A percentile compares a stretch with the other conserved stretches of the same genome.
Evolutionary conservation across 2,888 invertebrate genomes (phyloP).

Genomic region (Alsophila aescularia): DNA sequence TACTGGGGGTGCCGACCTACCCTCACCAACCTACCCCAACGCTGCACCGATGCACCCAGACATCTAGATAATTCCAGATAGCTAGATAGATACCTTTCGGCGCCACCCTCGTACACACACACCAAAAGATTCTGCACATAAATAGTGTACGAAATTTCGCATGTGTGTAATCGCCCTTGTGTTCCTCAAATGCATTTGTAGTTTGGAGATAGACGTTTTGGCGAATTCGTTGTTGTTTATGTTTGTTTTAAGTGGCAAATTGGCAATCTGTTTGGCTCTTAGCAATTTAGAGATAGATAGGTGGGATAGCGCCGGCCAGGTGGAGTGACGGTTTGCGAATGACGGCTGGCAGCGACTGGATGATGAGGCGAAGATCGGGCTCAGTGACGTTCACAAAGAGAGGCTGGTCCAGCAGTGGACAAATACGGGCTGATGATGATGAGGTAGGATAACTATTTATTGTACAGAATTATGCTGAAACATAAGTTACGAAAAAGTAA

Average conservation of each 20-base stretch:
- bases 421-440: no score
- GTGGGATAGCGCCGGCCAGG: background rate
- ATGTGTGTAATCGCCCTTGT: conserved; percentile 25
- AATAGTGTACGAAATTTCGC: conserved; percentile 11
- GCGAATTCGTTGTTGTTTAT: conserved; percentile 39
- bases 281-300: background rate
- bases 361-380: no score
- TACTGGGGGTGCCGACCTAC: conserved; percentile 51
- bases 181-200: conserved; percentile 42
- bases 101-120: conserved; percentile 42
- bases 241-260: conserved; percentile 6
- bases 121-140: conserved; percentile 12
- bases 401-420: no score
- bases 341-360: no score
- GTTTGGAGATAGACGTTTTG: no score
- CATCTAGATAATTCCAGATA: conserved; percentile 66
- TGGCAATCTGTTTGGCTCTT: background rate
- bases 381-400: no score
- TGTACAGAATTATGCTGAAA: no score
- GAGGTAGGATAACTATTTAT: no score
- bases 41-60: conserved; percentile 75
- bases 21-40: conserved; percentile 73
- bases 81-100: conserved; percentile 45
- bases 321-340: no score
- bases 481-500: no score